phyloP scores from a whole-genome alignment of 1,140 invertebrate species.

The Drosophila melanica region DNA sequence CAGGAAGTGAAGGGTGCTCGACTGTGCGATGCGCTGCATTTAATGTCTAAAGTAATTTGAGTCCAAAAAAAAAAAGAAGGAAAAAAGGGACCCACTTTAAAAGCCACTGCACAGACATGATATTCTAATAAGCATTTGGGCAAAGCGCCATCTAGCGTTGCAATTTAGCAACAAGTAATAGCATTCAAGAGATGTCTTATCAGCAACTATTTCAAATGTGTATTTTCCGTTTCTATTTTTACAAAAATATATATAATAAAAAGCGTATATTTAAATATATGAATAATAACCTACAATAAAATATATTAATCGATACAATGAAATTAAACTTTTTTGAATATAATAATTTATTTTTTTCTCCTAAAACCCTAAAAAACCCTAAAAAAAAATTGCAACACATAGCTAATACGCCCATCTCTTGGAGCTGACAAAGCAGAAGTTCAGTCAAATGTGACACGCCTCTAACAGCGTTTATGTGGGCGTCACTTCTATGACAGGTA shows the following conservation, averaged over 20 bases:
- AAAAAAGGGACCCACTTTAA: not conserved
- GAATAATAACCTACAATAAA: too few relatives aligned
- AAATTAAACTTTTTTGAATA: too few relatives aligned
- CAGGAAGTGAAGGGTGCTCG: slow-evolving; percentile 25
- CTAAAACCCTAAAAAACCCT: too few relatives aligned
- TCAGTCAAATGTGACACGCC: slow-evolving; percentile 34
- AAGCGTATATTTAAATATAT: too few relatives aligned
- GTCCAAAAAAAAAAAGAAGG: not conserved
- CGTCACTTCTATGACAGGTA: slow-evolving; percentile 3
- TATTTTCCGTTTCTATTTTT: too few relatives aligned
- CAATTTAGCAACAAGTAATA: slow-evolving; percentile 11
- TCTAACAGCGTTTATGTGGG: slow-evolving; percentile 28
- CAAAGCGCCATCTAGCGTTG: slow-evolving; percentile 32
- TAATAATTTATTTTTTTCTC: too few relatives aligned
- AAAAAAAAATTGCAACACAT: not conserved
- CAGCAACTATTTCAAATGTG: too few relatives aligned
- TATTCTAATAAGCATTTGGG: slow-evolving; percentile 43
- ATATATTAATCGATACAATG: too few relatives aligned
- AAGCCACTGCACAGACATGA: not conserved
- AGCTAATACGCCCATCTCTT: slow-evolving; percentile 10
- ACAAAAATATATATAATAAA: too few relatives aligned
- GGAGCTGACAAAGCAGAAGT: not conserved
- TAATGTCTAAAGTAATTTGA: slow-evolving; percentile 39
- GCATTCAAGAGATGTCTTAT: not conserved
- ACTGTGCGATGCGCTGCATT: slow-evolving; percentile 42